Evolutionary conservation across 1,140 invertebrate species (phyloP).

Genomic region (Brachionus asplanchnoidis): DNA sequence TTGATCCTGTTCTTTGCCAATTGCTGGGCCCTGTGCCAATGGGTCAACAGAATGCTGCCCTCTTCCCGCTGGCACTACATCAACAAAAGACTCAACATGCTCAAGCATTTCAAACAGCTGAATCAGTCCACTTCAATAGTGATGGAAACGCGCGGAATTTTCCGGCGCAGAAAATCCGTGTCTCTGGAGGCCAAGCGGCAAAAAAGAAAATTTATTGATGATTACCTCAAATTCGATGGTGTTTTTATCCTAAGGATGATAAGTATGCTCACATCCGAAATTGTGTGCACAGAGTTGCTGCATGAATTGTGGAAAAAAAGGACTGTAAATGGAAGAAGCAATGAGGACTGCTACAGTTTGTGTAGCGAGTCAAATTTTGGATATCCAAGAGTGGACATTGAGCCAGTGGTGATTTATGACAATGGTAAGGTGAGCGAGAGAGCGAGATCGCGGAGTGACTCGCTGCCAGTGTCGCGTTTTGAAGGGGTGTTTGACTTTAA

Average conservation of each 20-base stretch:
- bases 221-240: constrained; percentile 39
- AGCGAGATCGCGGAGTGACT: neutral
- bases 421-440: neutral
- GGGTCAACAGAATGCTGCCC: constrained; percentile 35
- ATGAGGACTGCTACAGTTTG: neutral
- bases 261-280: constrained; percentile 23
- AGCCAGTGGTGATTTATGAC: neutral
- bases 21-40: constrained; percentile 12
- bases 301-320: constrained; percentile 30
- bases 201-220: constrained; percentile 24
- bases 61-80: neutral
- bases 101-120: constrained; percentile 25
- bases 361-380: neutral
- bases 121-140: neutral
- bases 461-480: neutral
- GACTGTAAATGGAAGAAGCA: neutral
- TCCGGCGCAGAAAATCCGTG: neutral
- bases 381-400: neutral
- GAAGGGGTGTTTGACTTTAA: neutral
- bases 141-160: neutral
- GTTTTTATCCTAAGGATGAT: constrained; percentile 41
- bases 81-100: constrained; percentile 37
- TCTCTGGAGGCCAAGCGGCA: neutral
- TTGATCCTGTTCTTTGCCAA: constrained; percentile 47
- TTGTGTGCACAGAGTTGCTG: constrained; percentile 31